These are phyloP conservation scores for Ernsta delagoae DNA, from an alignment of 2,888 invertebrate genomes.

Conservation along the genomic window DNA sequence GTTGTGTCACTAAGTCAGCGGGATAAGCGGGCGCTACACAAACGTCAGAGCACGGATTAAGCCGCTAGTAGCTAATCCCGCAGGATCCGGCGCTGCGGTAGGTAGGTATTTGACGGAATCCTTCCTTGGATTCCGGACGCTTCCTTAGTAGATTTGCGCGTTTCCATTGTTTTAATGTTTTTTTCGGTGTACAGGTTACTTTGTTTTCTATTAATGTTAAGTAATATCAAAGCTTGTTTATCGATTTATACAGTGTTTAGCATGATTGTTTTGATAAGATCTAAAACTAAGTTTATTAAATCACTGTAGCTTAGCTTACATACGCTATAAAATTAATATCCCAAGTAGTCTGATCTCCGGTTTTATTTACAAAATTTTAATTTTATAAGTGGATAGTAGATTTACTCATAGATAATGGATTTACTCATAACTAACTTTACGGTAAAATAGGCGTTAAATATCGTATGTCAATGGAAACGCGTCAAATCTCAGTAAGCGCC, in stretches of 20 bases:
- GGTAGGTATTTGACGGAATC: conserved; percentile 68
- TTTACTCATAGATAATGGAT: no score
- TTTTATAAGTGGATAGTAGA: no score
- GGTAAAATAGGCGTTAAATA: neutral
- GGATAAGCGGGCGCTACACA: conserved; percentile 17
- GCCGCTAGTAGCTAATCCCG: conserved; percentile 60
- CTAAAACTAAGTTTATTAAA: neutral
- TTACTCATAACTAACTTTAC: no score
- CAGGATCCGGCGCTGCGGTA: conserved; percentile 71
- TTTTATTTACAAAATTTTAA: no score
- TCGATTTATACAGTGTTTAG: no score
- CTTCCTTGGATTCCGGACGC: conserved; percentile 57
- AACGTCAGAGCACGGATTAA: conserved; percentile 48
- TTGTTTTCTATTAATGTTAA: no score
- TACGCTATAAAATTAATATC: neutral
- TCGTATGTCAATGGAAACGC: conserved; percentile 52
- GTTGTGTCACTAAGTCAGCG: conserved; percentile 19
- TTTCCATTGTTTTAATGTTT: conserved; percentile 46
- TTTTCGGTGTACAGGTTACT: no score
- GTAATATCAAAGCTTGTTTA: no score
- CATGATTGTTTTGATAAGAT: no score
- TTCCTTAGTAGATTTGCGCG: conserved; percentile 54
- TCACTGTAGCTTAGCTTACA: neutral
- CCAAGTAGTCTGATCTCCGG: no score
- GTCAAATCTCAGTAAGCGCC: conserved; percentile 52